Evolutionary conservation across 2,113 vertebrate genomes (phyloP), one percentile per base, ranked within the genome.

Genomic region (Heloderma charlesbogerti): DNA sequence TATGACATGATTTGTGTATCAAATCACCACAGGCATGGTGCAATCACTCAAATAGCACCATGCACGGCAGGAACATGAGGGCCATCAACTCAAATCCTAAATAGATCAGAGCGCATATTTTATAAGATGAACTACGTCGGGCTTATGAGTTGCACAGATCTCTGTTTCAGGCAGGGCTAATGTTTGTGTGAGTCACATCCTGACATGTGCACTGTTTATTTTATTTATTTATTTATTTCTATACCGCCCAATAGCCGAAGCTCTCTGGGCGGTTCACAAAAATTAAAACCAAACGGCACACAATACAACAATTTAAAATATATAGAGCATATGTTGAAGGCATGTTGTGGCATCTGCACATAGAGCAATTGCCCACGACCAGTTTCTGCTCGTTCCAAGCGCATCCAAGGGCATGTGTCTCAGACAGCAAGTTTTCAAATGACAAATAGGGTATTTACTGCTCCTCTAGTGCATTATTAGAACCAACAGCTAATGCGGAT

Each of bases 381-480:
- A 92, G 91, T 91, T 90, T 81, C 88, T 92, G 90, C 87, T n/a
- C 81, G 79, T 92, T 0, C 0, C 82, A 82, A 89, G 78, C 51
- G 86, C 82, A 82, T 92, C 91, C 92, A 91, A 37, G 87, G 83
- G 57, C 7, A 15, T 91, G 75, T 81, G 89, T 94, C 67, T 92
- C 72, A 57, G 92, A 84, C 4, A 79, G 82, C 40, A 91, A 81
- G 63, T 85, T 95, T 1, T 9, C 0, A 0, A 93, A 93, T 22
- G 40, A 85, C 87, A 94, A 93, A 0, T 0, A 94, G 89, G 87
- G 93, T 89, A 74, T 91, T 94, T 89, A 88, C 72, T 79, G 91
- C 85, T 91, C 48, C 69, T 75, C 86, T 92, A 91, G 90, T n/a
- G 88, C 86, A 54, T 84, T 95, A 89, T 93, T 92, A 94, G 92